Evolutionary conservation across 2,888 invertebrate genomes (phyloP).

Genomic region (Tromatobia lineatoria): DNA sequence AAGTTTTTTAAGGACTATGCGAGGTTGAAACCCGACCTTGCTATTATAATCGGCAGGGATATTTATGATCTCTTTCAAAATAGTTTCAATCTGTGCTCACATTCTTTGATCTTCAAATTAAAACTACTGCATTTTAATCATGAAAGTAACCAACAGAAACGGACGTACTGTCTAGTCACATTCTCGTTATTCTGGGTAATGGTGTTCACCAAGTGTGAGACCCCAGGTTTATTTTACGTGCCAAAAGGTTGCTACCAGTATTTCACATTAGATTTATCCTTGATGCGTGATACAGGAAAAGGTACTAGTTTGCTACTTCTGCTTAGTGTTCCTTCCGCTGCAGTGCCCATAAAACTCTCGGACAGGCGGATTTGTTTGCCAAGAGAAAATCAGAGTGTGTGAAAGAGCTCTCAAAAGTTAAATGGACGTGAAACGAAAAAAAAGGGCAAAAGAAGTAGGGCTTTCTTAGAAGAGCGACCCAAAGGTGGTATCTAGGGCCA

Average conservation of each 20-base stretch:
- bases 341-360: constrained; percentile 72
- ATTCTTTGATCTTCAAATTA: not conserved
- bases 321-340: constrained; percentile 26
- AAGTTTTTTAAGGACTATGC: too few species aligned
- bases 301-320: constrained; percentile 1
- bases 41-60: too few species aligned
- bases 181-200: not conserved
- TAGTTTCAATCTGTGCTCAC: too few species aligned
- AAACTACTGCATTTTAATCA: not conserved
- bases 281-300: constrained; percentile 28
- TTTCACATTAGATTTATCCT: constrained; percentile 56
- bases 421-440: constrained; percentile 46
- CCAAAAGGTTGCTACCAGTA: not conserved
- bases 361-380: constrained; percentile 77
- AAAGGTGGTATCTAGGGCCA: not conserved
- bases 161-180: not conserved
- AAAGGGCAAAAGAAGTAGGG: not conserved
- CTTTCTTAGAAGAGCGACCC: constrained; percentile 26
- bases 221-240: not conserved
- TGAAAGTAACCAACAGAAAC: not conserved
- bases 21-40: too few species aligned
- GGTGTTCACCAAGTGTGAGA: not conserved
- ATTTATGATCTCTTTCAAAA: too few species aligned
- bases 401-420: constrained; percentile 57
- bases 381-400: constrained; percentile 72